Evolutionary conservation across 1,140 invertebrate genomes (phyloP).

Genomic region (Gryon sp.): DNA sequence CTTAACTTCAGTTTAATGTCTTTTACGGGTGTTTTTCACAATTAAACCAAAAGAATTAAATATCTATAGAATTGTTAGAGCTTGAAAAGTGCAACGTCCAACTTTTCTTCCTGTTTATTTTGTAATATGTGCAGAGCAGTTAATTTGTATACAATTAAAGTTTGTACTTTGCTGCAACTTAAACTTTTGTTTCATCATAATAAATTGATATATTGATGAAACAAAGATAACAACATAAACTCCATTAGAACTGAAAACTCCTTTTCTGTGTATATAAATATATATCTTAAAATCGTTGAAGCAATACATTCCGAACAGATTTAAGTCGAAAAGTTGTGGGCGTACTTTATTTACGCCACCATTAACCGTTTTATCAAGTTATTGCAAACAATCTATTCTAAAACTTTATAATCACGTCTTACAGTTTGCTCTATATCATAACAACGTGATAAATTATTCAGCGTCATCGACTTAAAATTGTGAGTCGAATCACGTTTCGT

Average conservation of each 20-base stretch:
- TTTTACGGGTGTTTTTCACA: too few relatives aligned
- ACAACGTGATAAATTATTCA: constrained; percentile 26
- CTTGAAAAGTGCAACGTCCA: too few relatives aligned
- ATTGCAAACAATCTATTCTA: constrained; percentile 36
- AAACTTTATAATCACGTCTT: constrained; percentile 27
- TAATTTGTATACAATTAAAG: constrained; percentile 11
- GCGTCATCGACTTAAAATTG: constrained; percentile 10
- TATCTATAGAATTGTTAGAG: too few relatives aligned
- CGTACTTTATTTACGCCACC: constrained; percentile 11
- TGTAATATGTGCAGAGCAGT: too few relatives aligned
- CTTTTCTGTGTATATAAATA: constrained; percentile 5
- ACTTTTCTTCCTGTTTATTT: too few relatives aligned
- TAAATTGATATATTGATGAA: constrained; percentile 10
- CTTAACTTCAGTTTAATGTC: too few relatives aligned
- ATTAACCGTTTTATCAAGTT: constrained; percentile 37
- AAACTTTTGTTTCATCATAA: constrained; percentile 3
- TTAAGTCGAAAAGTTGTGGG: constrained; percentile 17
- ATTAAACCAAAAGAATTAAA: too few relatives aligned
- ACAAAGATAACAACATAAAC: constrained; percentile 4
- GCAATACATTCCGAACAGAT: constrained; percentile 17
- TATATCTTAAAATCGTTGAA: constrained; percentile 14
- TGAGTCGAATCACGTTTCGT: constrained; percentile 5
- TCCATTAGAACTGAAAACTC: constrained; percentile 14
- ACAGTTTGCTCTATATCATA: constrained; percentile 6
- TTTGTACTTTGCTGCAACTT: not conserved